A percentile compares a stretch with the other conserved stretches of the same genome.
Conservation (phyloP, 2,113 vertebrate genomes). For the Dermatemys mawii region DNA sequence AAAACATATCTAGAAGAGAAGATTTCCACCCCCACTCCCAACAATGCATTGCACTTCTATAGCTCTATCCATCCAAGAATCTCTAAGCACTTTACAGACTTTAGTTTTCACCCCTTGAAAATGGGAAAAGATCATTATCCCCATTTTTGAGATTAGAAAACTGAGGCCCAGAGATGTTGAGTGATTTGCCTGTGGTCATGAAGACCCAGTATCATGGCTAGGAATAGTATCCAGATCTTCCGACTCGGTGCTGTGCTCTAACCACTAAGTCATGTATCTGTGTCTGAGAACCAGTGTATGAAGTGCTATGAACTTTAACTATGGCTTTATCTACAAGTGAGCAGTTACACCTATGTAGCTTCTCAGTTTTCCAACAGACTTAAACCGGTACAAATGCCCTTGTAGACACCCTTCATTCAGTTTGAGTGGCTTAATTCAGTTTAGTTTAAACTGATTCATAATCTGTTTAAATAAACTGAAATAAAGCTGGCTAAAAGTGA, state of each 20-base stretch:
- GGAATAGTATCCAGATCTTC: no score
- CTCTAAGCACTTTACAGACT: no score
- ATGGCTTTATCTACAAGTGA: not conserved
- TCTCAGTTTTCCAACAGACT: not conserved
- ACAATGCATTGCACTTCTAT: not conserved
- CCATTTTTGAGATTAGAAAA: no score
- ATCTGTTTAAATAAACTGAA: not conserved
- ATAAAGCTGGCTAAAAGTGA: not conserved
- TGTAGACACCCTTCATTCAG: not conserved
- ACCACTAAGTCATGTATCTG: no score
- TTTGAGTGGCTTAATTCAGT: not conserved
- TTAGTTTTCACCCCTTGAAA: no score
- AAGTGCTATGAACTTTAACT: not conserved
- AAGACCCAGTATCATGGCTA: no score
- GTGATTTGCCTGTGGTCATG: no score
- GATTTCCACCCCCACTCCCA: not conserved
- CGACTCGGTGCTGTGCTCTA: no score
- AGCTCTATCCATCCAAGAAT: not conserved
- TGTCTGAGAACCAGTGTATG: no score
- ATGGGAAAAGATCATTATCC: no score
- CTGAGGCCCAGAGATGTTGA: no score
- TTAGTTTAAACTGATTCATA: not conserved
- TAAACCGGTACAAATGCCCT: not conserved
- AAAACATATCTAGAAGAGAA: not conserved
- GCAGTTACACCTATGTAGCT: not conserved